A percentile compares a stretch with the other conserved stretches of the same genome.
These are phyloP conservation scores for Peromyscus californicus DNA, from an alignment of 2,113 vertebrate genomes.

Conservation along the genomic window DNA sequence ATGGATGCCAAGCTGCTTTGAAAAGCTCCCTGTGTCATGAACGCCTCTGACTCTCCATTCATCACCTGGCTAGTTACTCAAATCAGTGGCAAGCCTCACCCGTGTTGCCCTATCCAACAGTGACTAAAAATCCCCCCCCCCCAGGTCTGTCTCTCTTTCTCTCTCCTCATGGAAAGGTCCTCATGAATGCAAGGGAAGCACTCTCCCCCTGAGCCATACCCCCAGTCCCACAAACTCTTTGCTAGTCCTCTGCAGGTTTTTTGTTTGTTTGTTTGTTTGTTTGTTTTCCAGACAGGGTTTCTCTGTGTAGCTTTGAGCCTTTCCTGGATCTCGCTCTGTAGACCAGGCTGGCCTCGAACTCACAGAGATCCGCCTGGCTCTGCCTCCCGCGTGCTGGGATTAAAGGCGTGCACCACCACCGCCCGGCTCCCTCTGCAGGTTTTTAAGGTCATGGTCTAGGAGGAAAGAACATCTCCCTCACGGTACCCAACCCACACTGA, in stretches of 20 bases:
- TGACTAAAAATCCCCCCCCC: background rate
- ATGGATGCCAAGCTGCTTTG: background rate
- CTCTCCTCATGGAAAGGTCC: background rate
- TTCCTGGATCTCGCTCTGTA: too few relatives aligned
- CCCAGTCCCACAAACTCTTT: background rate
- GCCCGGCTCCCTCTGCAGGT: constrained; percentile 6
- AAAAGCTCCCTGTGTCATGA: constrained; percentile 1
- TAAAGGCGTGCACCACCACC: too few relatives aligned
- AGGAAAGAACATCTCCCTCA: background rate
- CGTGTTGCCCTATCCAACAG: background rate
- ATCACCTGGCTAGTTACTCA: background rate
- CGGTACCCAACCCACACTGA: background rate
- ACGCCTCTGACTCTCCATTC: background rate
- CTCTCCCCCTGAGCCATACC: background rate
- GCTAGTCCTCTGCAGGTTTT: background rate
- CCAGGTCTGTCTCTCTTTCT: background rate
- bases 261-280: too few relatives aligned
- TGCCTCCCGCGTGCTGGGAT: too few relatives aligned
- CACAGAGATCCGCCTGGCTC: too few relatives aligned
- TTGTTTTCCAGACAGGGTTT: too few relatives aligned
- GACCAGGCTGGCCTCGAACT: too few relatives aligned
- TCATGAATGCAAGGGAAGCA: background rate
- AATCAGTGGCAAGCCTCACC: background rate
- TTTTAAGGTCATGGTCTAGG: background rate
- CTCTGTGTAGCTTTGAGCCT: too few relatives aligned